Conservation (phyloP, 2,113 vertebrate genomes). For the Narcine bancroftii region DNA sequence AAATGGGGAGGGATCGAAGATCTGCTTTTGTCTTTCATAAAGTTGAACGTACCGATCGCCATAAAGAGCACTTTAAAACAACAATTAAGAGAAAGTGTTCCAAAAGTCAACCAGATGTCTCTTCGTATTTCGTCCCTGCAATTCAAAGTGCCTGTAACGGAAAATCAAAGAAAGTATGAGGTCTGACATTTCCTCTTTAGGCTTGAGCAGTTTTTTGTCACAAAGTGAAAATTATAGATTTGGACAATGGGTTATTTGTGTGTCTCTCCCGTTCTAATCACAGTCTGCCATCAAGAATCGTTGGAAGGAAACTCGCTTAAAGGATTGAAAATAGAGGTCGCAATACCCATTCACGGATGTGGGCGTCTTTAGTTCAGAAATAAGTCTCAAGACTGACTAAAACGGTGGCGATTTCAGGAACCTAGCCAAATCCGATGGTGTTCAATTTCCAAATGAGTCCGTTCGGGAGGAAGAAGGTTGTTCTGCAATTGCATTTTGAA, state of each 20-base stretch:
- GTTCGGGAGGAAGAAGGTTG: too few species aligned
- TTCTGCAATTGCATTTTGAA: not conserved
- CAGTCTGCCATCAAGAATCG: not conserved
- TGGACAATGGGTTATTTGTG: not conserved
- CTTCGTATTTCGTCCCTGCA: not conserved
- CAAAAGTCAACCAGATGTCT: constrained; percentile 12
- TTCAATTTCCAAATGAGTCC: not conserved
- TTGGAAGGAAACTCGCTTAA: constrained; percentile 4
- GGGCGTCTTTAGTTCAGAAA: not conserved
- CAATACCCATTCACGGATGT: not conserved
- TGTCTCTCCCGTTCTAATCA: not conserved
- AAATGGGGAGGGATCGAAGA: not conserved
- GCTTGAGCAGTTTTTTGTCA: not conserved
- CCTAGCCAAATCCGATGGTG: not conserved
- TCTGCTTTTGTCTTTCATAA: constrained; percentile 31
- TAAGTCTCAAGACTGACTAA: not conserved
- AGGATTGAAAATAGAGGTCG: constrained; percentile 20
- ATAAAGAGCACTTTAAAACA: constrained; percentile 28
- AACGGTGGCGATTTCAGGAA: not conserved
- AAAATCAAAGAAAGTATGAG: constrained; percentile 28
- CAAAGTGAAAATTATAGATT: not conserved
- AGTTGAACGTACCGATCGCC: constrained; percentile 9
- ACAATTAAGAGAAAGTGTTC: constrained; percentile 29
- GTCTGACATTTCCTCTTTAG: constrained; percentile 6
- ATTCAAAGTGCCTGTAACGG: constrained; percentile 20